Conservation (phyloP, 2,888 invertebrate species). For the Andrena chrysosceles region DNA sequence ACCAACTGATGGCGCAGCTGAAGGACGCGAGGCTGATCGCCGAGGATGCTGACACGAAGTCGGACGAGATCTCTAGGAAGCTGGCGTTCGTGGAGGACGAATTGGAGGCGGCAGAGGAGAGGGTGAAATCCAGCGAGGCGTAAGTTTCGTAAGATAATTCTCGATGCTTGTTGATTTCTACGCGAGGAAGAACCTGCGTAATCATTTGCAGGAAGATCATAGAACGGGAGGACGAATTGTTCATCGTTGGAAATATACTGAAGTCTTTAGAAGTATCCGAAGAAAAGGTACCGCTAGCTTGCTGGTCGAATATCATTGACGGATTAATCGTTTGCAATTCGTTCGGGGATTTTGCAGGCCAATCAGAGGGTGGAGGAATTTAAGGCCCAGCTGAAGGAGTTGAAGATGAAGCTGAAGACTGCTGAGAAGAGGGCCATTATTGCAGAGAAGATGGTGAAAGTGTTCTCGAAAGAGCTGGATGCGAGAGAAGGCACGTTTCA, state of each 20-base stretch:
- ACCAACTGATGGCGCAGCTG: constrained; percentile 88
- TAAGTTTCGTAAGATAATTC: constrained; percentile 73
- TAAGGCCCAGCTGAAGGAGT: constrained; percentile 85
- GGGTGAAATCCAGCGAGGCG: constrained; percentile 88
- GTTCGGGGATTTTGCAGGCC: constrained; percentile 83
- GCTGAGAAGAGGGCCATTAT: constrained; percentile 89
- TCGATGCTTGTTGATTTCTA: background rate
- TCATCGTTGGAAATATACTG: constrained; percentile 90
- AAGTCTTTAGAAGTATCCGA: constrained; percentile 90
- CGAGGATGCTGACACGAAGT: constrained; percentile 90
- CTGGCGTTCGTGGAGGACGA: constrained; percentile 89
- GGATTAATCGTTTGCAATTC: background rate
- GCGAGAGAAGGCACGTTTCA: constrained; percentile 88
- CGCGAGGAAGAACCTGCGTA: background rate
- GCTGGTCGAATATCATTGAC: background rate
- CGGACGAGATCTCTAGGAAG: constrained; percentile 90
- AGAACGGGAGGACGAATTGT: constrained; percentile 89
- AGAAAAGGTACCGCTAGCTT: constrained; percentile 84
- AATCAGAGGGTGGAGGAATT: constrained; percentile 88
- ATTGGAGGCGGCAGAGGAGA: constrained; percentile 89
- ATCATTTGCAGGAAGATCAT: constrained; percentile 86
- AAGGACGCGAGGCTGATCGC: constrained; percentile 89
- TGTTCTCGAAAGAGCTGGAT: constrained; percentile 90
- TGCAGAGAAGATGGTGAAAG: constrained; percentile 90
- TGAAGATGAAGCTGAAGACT: constrained; percentile 78